These are phyloP conservation scores for Porphyrio hochstetteri DNA, from an alignment of 2,113 vertebrate genomes.

Conservation along the genomic window DNA sequence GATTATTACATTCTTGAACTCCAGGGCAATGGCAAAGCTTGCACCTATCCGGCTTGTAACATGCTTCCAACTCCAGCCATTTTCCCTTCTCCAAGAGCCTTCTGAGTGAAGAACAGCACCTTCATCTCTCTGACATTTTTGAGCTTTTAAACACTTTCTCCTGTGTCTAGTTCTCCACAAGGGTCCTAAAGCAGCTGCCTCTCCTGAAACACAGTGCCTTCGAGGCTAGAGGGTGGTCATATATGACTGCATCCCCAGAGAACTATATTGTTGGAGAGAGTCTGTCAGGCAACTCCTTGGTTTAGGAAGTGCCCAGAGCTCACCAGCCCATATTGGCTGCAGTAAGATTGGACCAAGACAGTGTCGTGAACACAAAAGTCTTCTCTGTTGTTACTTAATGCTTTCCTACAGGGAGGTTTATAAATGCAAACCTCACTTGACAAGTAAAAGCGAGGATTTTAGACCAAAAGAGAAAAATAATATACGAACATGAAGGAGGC, in stretches of 20 bases:
- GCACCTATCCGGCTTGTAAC: neutral
- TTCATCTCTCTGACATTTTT: neutral
- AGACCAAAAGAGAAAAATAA: slow-evolving; percentile 14
- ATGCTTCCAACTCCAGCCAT: neutral
- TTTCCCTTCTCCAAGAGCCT: neutral
- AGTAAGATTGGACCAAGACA: neutral
- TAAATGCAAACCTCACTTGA: neutral
- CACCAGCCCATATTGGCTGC: neutral
- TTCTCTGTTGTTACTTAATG: neutral
- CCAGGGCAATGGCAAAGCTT: neutral
- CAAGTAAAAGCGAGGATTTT: neutral
- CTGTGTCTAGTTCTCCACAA: neutral
- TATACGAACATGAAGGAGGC: neutral
- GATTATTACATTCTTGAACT: neutral
- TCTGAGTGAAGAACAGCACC: neutral
- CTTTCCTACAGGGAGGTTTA: neutral
- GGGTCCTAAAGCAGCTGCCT: neutral
- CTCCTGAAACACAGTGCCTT: neutral
- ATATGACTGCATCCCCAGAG: neutral
- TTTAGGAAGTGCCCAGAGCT: neutral
- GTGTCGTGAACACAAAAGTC: neutral
- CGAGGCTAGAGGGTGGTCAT: neutral
- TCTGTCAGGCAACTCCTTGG: neutral
- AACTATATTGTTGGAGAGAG: neutral
- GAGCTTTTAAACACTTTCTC: neutral